Percentiles rank a stretch among this genome's conserved stretches.
Evolutionary conservation across 2,888 invertebrate species (phyloP).

Genomic region (Calameuta idolon): DNA sequence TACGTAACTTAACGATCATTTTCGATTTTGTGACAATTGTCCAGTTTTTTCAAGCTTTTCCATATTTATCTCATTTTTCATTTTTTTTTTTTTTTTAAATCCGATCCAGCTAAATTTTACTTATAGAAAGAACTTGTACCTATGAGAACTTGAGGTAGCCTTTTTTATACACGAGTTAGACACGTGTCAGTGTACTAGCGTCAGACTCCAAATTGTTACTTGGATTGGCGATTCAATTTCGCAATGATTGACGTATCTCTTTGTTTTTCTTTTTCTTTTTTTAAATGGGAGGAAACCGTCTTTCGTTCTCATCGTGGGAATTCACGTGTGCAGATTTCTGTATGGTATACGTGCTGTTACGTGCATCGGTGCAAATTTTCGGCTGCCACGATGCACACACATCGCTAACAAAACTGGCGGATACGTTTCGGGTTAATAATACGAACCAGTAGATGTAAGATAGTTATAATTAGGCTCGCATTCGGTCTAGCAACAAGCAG

Average conservation of each 20-base stretch:
- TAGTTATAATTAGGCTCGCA: conserved; percentile 65
- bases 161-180: too few relatives aligned
- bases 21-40: neutral
- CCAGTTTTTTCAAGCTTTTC: neutral
- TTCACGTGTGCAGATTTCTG: conserved; percentile 56
- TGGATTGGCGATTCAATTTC: neutral
- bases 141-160: neutral
- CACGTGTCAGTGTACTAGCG: too few relatives aligned
- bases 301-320: conserved; percentile 41
- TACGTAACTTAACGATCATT: neutral
- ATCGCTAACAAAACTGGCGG: conserved; percentile 32
- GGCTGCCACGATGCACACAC: conserved; percentile 26
- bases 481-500: conserved; percentile 58
- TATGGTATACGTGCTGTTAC: conserved; percentile 57
- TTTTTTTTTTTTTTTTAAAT: too few relatives aligned
- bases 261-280: neutral
- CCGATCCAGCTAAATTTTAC: neutral
- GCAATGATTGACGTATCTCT: neutral
- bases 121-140: too few relatives aligned
- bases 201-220: neutral
- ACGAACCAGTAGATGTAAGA: conserved; percentile 61
- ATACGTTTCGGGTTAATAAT: conserved; percentile 58
- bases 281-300: neutral
- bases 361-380: conserved; percentile 62
- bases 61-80: neutral